Evolutionary conservation across 2,113 vertebrate genomes (phyloP).

Genomic region (Eudyptes chrysolophus): DNA sequence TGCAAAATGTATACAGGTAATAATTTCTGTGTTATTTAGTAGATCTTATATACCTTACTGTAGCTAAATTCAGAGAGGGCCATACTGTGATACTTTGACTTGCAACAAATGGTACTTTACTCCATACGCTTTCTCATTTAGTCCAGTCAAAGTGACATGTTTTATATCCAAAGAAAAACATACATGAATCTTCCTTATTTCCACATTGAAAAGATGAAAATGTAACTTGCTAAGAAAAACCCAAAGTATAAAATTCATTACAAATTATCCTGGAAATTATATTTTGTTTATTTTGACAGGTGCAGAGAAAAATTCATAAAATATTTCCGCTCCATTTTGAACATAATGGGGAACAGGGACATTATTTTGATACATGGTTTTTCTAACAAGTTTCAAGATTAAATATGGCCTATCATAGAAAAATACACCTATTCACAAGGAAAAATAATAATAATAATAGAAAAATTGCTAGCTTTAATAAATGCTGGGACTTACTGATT

Average conservation of each 20-base stretch:
- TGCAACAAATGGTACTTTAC: neutral
- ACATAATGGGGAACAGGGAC: conserved; percentile 2
- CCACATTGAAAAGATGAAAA: neutral
- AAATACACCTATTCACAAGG: conserved; percentile 38
- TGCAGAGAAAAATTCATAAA: conserved; percentile 6
- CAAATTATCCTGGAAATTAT: conserved; percentile 43
- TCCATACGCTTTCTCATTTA: neutral
- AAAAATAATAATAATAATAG: neutral
- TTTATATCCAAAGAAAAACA: neutral
- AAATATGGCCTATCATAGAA: conserved; percentile 42
- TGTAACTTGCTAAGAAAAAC: neutral
- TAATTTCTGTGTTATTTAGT: neutral
- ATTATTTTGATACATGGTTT: conserved; percentile 51
- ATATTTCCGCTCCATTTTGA: conserved; percentile 20
- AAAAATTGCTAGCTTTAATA: conserved; percentile 43
- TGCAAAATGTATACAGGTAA: neutral
- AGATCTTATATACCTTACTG: neutral
- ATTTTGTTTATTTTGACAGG: conserved; percentile 49
- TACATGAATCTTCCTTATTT: conserved; percentile 21
- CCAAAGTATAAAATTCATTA: conserved; percentile 9
- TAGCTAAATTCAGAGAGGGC: neutral
- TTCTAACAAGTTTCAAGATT: conserved; percentile 43
- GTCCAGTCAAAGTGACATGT: neutral
- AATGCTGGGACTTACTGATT: conserved; percentile 39
- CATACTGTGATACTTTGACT: neutral